phyloP scores from a whole-genome alignment of 2,113 vertebrate genomes.

The Calyptomena viridis region DNA sequence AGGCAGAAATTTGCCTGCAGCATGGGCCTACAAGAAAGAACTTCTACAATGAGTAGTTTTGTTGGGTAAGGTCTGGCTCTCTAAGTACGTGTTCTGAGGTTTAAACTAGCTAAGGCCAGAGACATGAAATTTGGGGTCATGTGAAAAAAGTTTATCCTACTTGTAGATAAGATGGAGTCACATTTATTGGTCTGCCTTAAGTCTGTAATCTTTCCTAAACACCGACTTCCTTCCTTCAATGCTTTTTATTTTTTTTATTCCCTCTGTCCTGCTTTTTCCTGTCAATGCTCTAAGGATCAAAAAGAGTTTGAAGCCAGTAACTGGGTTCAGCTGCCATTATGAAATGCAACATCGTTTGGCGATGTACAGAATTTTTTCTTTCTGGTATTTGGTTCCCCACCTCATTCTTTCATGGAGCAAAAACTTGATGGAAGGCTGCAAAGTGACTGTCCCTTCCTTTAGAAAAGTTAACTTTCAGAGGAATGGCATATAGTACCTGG shows the following conservation, averaged over 20 bases:
- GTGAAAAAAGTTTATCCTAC: not conserved
- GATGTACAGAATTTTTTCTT: not conserved
- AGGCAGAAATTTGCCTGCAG: no score
- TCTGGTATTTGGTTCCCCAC: not conserved
- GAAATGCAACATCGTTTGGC: not conserved
- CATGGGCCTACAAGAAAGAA: no score
- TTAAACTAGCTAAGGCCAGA: not conserved
- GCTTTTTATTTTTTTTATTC: not conserved
- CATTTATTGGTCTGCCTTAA: not conserved
- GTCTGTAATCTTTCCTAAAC: constrained; percentile 1
- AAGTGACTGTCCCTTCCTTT: not conserved
- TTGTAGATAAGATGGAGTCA: not conserved
- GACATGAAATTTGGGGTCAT: not conserved
- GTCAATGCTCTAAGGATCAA: not conserved
- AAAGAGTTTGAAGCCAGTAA: not conserved
- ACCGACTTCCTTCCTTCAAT: not conserved
- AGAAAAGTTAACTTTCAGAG: not conserved
- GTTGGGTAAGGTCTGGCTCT: not conserved
- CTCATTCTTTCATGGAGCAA: not conserved
- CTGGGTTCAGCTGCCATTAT: not conserved
- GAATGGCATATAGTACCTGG: not conserved
- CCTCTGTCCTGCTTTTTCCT: not conserved
- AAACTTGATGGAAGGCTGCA: not conserved
- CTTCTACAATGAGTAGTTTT: not conserved
- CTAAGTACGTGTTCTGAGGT: not conserved